Evolutionary conservation across 2,888 invertebrate genomes (phyloP), one percentile per base, ranked within the genome.

Genomic region (Thymelicus acteon): DNA sequence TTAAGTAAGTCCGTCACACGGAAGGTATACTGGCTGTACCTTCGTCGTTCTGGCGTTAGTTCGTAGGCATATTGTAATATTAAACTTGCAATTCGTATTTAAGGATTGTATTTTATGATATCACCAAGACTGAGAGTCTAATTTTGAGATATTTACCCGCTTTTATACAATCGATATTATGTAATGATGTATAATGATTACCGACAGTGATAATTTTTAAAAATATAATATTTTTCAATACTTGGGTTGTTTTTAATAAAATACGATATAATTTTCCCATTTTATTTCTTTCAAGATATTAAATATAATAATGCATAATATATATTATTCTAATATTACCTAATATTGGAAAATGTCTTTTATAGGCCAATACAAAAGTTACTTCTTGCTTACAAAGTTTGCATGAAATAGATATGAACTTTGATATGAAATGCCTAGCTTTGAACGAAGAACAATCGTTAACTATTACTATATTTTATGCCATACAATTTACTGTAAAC

Each of bases 71-170:
- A 49, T 40, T 61, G 13, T 60, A 19, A 57, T 68, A 52, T 31
- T 58, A 37, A 58, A 68, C 47, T 47, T 62, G 15, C 47, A 62
- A 57, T 58, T 62, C 48, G 68, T 68, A 68, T 68, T 62, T 68
- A 57, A 57, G 62, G 54, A 62, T 40, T 63, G 68, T 68, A 69
- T 69, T 69, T 62, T 69, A 68, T 62, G 52, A 48, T 69, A 63
- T 49, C 39, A 63, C 54, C 54, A 63, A 69, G 69, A 63, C 69
- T 69, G 69, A 69, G 49, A 69, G 69, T 69, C 69, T 69, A 49
- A 69, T 69, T 63, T 69, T 58, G 69, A 63, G 24, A 58, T 63
- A 48, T 69, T 58, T 69, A 63, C 57, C 48, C 19, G 63, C 71
- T 65, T 64, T 70, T 65, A 65, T 71, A 54, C 60, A 65, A 52